These are phyloP conservation scores for Caenorhabditis inopinata DNA, from an alignment of 1,140 invertebrate species.

Conservation along the genomic window DNA sequence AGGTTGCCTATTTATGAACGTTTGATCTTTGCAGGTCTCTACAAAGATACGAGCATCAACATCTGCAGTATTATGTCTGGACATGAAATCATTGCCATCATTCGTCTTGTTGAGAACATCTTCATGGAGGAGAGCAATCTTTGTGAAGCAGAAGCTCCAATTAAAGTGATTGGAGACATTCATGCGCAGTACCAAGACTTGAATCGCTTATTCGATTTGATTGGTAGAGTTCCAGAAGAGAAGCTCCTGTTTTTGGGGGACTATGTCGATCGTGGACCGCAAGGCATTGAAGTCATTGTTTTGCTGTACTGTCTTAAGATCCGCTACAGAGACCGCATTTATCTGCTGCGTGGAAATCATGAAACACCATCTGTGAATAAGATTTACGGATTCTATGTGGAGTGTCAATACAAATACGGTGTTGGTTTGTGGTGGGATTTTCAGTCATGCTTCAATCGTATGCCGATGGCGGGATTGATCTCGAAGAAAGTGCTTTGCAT, in stretches of 20 bases:
- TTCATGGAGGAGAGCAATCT: slow-evolving; percentile 36
- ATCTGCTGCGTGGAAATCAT: slow-evolving; percentile 73
- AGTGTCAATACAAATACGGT: slow-evolving; percentile 54
- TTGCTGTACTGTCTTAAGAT: slow-evolving; percentile 49
- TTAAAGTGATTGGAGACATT: slow-evolving; percentile 70
- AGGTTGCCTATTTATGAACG: too few relatives aligned
- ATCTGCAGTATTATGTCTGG: not conserved
- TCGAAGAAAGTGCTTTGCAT: slow-evolving; percentile 52
- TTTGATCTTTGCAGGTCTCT: not conserved
- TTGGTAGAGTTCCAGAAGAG: slow-evolving; percentile 67
- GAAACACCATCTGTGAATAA: slow-evolving; percentile 73
- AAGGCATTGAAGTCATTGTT: slow-evolving; percentile 68
- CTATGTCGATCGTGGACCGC: slow-evolving; percentile 85
- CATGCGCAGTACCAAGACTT: slow-evolving; percentile 71
- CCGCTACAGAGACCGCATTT: slow-evolving; percentile 72
- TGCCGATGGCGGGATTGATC: slow-evolving; percentile 53
- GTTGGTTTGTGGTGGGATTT: slow-evolving; percentile 57
- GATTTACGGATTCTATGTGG: slow-evolving; percentile 71
- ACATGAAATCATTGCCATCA: slow-evolving; percentile 39
- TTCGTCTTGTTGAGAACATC: slow-evolving; percentile 21
- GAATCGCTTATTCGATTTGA: slow-evolving; percentile 70
- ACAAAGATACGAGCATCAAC: not conserved
- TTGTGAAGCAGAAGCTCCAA: slow-evolving; percentile 43
- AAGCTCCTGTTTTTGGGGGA: slow-evolving; percentile 76
- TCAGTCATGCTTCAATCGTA: slow-evolving; percentile 53